Percentiles rank a stretch among this genome's conserved stretches.
Evolutionary conservation across 1,140 invertebrate species (phyloP).

Genomic region (Rhynchophorus ferrugineus): DNA sequence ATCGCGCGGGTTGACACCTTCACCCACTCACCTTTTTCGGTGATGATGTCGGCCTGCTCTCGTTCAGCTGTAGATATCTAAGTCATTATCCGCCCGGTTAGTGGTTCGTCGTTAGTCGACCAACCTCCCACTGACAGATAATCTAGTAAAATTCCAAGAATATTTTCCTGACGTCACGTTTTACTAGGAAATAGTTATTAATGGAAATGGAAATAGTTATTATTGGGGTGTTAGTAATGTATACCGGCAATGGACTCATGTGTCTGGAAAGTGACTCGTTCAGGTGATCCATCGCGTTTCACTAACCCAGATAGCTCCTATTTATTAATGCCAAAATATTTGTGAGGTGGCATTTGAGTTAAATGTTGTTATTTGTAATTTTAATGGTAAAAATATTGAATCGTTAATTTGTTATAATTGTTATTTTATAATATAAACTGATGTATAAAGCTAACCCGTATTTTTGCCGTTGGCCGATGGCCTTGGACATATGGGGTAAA

Average conservation of each 20-base stretch:
- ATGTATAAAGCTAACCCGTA: constrained; percentile 18
- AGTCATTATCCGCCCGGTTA: not conserved
- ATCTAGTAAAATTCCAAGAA: constrained; percentile 21
- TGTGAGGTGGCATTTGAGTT: constrained; percentile 37
- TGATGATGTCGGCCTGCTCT: constrained; percentile 1
- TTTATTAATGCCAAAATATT: constrained; percentile 36
- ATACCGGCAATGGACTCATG: constrained; percentile 23
- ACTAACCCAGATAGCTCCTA: constrained; percentile 26
- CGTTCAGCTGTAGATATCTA: not conserved
- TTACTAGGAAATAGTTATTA: constrained; percentile 22
- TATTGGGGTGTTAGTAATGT: constrained; percentile 29
- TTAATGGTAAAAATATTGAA: constrained; percentile 31
- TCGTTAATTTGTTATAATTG: constrained; percentile 40
- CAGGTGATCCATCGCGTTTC: constrained; percentile 18
- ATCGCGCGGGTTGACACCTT: not conserved
- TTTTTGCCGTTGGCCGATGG: constrained; percentile 16
- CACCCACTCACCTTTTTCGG: constrained; percentile 13
- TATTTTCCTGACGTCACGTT: constrained; percentile 21
- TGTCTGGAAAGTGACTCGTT: constrained; percentile 17
- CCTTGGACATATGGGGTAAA: constrained; percentile 15
- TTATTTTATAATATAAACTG: constrained; percentile 37
- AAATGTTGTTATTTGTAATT: constrained; percentile 41
- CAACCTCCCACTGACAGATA: constrained; percentile 13
- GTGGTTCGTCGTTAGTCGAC: not conserved
- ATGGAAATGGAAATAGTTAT: constrained; percentile 24